A percentile compares a stretch with the other conserved stretches of the same genome.
phyloP scores from a whole-genome alignment of 2,113 vertebrate species.

The Odocoileus virginianus region DNA sequence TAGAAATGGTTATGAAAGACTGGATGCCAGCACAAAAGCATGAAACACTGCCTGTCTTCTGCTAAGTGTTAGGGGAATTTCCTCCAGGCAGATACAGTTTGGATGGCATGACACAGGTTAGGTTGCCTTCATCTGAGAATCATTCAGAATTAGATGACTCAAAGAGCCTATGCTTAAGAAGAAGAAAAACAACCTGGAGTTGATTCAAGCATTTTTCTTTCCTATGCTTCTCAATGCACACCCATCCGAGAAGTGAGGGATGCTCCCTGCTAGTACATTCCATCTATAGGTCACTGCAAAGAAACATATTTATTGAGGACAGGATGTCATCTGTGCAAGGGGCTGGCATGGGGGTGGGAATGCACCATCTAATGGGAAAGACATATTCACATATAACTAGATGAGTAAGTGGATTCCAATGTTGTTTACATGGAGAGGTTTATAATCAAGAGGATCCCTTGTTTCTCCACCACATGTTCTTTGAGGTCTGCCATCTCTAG shows the following conservation, averaged over 20 bases:
- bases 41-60: background rate
- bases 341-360: too few relatives aligned
- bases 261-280: background rate
- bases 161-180: background rate
- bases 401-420: accelerated
- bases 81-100: background rate
- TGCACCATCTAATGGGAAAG: too few relatives aligned
- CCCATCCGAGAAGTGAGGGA: background rate
- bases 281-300: background rate
- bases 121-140: background rate
- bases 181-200: background rate
- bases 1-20: background rate
- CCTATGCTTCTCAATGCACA: background rate
- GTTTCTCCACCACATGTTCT: background rate
- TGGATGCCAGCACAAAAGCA: background rate
- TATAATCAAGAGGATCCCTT: background rate
- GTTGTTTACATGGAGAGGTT: background rate
- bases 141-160: background rate
- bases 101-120: background rate
- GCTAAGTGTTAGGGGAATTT: background rate
- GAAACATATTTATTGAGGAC: background rate
- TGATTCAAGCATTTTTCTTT: background rate
- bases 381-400: background rate
- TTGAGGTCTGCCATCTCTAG: background rate
- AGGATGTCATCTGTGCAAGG: background rate